A percentile compares a stretch with the other conserved stretches of the same genome.
These are phyloP conservation scores for Malacoraja senta DNA, from an alignment of 2,797 vertebrate species.

Conservation along the genomic window DNA sequence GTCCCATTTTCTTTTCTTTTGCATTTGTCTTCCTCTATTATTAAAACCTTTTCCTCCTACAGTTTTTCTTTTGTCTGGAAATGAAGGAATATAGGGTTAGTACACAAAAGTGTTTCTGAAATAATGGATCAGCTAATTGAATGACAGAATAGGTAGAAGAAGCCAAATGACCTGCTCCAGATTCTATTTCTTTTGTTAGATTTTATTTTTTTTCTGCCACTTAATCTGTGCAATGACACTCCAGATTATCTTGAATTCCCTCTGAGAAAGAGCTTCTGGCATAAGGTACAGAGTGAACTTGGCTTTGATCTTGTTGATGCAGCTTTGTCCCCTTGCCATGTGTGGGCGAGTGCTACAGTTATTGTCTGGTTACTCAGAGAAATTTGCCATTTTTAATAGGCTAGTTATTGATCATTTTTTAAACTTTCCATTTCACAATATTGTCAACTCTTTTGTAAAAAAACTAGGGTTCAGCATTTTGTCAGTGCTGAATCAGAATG, in stretches of 20 bases:
- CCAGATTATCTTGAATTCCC: not conserved
- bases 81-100: not conserved
- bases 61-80: not conserved
- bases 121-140: no score
- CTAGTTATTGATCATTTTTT: not conserved
- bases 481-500: not conserved
- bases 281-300: not conserved
- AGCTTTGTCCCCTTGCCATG: not conserved
- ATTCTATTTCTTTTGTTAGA: no score
- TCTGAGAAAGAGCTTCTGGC: not conserved
- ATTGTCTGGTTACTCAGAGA: not conserved
- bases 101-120: no score
- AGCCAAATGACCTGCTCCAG: no score
- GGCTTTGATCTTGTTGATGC: not conserved
- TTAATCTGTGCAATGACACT: not conserved
- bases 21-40: not conserved
- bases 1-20: not conserved
- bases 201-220: not conserved
- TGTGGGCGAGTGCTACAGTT: not conserved
- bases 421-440: slow-evolving; percentile 9
- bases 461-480: not conserved
- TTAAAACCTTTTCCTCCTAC: not conserved
- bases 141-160: no score
- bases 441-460: not conserved
- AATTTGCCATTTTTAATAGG: not conserved